A percentile compares a stretch with the other conserved stretches of the same genome.
phyloP scores from a whole-genome alignment of 2,797 vertebrate species.

The Myotis pilosus region DNA sequence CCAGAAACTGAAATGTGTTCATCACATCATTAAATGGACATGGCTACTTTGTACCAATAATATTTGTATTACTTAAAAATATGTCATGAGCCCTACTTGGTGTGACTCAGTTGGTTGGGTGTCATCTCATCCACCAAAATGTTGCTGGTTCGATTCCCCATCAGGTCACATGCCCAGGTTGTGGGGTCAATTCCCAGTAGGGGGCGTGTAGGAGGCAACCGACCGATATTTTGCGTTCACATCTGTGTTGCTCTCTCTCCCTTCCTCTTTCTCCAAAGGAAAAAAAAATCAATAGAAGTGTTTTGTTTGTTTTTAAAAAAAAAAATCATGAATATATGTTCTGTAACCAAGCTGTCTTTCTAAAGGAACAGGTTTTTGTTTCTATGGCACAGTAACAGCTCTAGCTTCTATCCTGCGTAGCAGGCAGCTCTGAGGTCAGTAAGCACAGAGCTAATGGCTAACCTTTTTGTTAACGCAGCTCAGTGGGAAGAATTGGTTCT shows the following conservation, averaged over 20 bases:
- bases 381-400: neutral
- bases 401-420: constrained; percentile 33
- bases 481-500: neutral
- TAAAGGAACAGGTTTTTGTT: neutral
- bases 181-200: neutral
- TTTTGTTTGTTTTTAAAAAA: neutral
- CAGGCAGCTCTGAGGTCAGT: constrained; percentile 53
- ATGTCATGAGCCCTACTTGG: neutral
- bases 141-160: neutral
- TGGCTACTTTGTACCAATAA: neutral
- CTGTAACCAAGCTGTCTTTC: neutral
- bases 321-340: neutral
- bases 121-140: neutral
- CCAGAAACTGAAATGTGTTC: neutral
- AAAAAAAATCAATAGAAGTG: neutral
- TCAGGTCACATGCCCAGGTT: neutral
- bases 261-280: neutral
- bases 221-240: neutral
- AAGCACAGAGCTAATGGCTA: neutral
- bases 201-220: neutral
- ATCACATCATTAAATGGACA: neutral
- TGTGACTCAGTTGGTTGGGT: neutral
- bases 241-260: neutral
- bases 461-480: constrained; percentile 37
- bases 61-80: neutral